Evolutionary conservation across 2,113 vertebrate genomes (phyloP), one percentile per base, ranked within the genome.

Genomic region (Macrotus californicus): DNA sequence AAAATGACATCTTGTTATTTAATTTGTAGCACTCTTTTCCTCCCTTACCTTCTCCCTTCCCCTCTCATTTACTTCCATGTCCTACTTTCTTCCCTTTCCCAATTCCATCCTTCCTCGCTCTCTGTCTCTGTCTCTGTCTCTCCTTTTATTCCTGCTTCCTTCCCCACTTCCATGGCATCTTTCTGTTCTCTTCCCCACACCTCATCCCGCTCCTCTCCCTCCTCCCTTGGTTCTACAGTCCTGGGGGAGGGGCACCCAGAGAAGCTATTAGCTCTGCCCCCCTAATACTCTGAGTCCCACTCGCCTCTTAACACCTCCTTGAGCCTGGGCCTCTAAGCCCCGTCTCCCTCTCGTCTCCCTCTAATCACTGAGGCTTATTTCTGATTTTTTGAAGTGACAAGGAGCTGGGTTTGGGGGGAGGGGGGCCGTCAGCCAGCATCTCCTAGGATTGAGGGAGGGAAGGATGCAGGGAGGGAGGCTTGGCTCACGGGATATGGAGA

Each of bases 221-320:
- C 69, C 84, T 96, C 64, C 94, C 26, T 54, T 73, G 48, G 67
- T n/a, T 69, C 93, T 89, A 77, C 2, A 67, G 93, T 73, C 41
- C 87, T 54, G 69, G 43, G 69, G 97, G 93, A 96, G 69, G 97
- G 73, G 91, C 69, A 86, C 64, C 41, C 59, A 43, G 72, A 95
- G 94, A 96, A 76, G 91, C 97, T 98, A 76, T 98, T 98, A 97
- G 97, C 95, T 97, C 94, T 93, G 92, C 97, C 95, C 97, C 81
- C 80, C 94, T 96, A 97, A 97, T 97, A 95, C 97, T 93, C 94
- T 96, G 95, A 96, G 95, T 96, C 95, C 86, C 69, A 76, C 93
- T 94, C 2, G 80, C 97, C 96, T 97, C 96, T 97, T 98, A 98
- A 97, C 98, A 98, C 98, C 97, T 98, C 98, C 98, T 97, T 98